Percentiles rank a stretch among this genome's conserved stretches.
These are phyloP conservation scores for Drosophila ananassae DNA, from an alignment of 1,140 invertebrate genomes.

Conservation along the genomic window DNA sequence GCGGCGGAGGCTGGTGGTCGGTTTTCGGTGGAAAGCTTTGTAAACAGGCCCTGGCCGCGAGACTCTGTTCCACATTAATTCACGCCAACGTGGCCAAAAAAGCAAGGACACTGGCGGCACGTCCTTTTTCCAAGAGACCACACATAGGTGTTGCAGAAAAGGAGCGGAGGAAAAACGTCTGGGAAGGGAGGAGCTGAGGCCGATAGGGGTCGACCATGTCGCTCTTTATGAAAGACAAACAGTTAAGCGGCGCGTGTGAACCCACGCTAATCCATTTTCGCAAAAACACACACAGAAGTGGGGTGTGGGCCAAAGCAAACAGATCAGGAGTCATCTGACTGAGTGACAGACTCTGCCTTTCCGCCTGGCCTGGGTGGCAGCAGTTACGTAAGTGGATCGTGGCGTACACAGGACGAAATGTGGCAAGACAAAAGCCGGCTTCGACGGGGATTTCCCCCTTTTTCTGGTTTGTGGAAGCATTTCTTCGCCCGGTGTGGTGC, in stretches of 20 bases:
- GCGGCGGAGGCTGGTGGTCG: conserved; percentile 23
- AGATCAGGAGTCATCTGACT: conserved; percentile 67
- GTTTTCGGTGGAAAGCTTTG: conserved; percentile 72
- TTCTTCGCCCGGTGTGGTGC: background rate
- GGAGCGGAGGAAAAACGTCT: background rate
- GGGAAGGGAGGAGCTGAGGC: background rate
- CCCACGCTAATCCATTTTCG: conserved; percentile 80
- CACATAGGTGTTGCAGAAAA: background rate
- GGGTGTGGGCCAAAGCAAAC: conserved; percentile 58
- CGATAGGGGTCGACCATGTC: conserved; percentile 43
- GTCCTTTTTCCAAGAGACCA: background rate
- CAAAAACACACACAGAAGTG: conserved; percentile 41
- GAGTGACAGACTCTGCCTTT: conserved; percentile 24
- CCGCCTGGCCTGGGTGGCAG: conserved; percentile 8
- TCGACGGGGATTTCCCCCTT: no score
- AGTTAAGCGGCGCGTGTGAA: conserved; percentile 78
- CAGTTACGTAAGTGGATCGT: conserved; percentile 60
- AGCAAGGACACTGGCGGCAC: background rate
- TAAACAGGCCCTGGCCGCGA: conserved; percentile 43
- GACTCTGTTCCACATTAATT: conserved; percentile 62
- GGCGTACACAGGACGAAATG: conserved; percentile 9
- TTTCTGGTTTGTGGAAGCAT: background rate
- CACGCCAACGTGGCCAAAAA: conserved; percentile 59
- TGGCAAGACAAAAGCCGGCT: background rate
- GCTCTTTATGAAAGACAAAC: conserved; percentile 78